Evolutionary conservation across 2,888 invertebrate genomes (phyloP), one percentile per base, ranked within the genome.

Genomic region (Sinopyrophorus schimmeli): DNA sequence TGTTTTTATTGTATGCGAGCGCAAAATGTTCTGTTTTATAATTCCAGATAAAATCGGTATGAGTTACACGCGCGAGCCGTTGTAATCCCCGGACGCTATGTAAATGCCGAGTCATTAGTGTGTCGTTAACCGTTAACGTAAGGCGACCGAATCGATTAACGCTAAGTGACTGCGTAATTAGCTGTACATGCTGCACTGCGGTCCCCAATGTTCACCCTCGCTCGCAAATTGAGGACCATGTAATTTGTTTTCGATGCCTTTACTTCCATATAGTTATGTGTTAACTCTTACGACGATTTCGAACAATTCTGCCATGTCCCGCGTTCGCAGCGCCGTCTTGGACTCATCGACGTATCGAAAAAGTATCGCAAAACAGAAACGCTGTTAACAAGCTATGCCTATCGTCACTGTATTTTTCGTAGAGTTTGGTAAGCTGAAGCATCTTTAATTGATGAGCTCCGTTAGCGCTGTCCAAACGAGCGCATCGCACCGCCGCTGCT

Each of bases 151-250:
- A 74, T 74, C 74, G 74, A 74, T 74, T 74, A 74, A 74, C 73
- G 73, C 73, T 74, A 74, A 74, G 74, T 74, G 74, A 74, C 74
- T 74, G 71, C 71, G 74, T 74, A 74, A 74, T 74, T 74, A 74
- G 73, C 74, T 74, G 71, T 72, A 71, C 69, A 73, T 68, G 71
- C 60, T 65, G 67, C 68, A 53, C 53, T 55, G 55, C 49, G 50
- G 47, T 57, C 59, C 58, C 53, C 49, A 49, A 59, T 57, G 54
- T 47, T 55, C 47, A 54, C 48, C 59, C 58, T 61, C 57, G 51
- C 57, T 58, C 63, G 61, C 66, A 67, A 69, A 68, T 69, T 68
- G 67, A 66, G 65, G 65, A 63, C 59, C 61, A 65, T 61, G 59
- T 59, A 60, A 61, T 61, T 60, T 59, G 54, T 57, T 57, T 60